Evolutionary conservation across 2,113 vertebrate genomes (phyloP).

Genomic region (Crotalus tigris): DNA sequence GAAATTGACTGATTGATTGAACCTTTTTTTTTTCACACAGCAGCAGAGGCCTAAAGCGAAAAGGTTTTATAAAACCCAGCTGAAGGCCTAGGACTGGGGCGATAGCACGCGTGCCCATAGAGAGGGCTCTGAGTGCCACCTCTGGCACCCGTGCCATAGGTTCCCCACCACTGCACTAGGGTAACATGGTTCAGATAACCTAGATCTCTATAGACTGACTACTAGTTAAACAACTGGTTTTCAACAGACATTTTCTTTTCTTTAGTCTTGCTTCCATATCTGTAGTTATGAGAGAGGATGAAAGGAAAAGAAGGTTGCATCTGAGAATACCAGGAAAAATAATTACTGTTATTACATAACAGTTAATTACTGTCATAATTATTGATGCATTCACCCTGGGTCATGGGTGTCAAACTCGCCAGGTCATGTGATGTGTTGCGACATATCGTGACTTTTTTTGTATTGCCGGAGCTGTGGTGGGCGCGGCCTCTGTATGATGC

Average conservation of each 20-base stretch:
- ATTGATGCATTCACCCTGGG: neutral
- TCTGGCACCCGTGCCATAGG: no score
- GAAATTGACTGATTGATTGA: no score
- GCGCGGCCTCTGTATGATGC: no score
- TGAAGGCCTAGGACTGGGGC: no score
- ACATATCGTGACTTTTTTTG: no score
- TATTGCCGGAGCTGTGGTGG: no score
- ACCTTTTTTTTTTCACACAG: no score
- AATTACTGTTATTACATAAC: neutral
- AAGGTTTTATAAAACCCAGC: no score
- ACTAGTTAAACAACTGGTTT: neutral
- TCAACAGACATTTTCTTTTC: neutral
- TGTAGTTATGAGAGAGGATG: neutral
- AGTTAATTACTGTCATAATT: neutral
- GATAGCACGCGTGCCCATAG: no score
- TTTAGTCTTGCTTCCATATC: neutral
- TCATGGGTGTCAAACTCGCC: neutral
- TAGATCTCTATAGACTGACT: neutral
- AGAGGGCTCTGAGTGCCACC: no score
- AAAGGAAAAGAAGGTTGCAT: neutral
- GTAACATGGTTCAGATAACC: neutral
- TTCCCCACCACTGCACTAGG: neutral
- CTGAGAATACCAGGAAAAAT: neutral
- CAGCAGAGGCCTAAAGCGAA: no score
- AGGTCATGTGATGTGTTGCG: no score